phyloP scores from a whole-genome alignment of 2,797 vertebrate species.

The Pelodytes ibericus region DNA sequence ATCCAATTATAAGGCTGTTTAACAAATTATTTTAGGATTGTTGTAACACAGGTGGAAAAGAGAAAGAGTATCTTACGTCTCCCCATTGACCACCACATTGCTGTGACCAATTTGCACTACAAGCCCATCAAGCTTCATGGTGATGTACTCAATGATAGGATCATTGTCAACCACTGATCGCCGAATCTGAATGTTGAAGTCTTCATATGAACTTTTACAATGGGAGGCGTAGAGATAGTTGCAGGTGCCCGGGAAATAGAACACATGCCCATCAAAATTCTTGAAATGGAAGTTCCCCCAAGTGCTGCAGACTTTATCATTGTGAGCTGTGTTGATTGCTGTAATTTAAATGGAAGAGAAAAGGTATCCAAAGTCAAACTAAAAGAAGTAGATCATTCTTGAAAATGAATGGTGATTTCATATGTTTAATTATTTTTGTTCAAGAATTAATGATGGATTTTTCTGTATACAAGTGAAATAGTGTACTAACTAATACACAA shows the following conservation, averaged over 20 bases:
- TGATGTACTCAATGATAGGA: conserved; percentile 67
- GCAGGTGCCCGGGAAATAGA: conserved; percentile 78
- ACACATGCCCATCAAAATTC: conserved; percentile 82
- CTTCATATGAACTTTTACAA: conserved; percentile 68
- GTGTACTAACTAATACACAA: too few relatives aligned
- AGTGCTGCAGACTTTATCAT: conserved; percentile 78
- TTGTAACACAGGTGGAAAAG: too few relatives aligned
- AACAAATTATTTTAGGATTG: too few relatives aligned
- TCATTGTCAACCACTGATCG: conserved; percentile 59
- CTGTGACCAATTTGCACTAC: conserved; percentile 72
- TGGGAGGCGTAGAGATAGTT: conserved; percentile 75
- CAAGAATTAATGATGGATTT: too few relatives aligned
- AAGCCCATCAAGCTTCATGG: conserved; percentile 78
- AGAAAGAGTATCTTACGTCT: conserved; percentile 68
- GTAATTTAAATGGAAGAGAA: conserved; percentile 54
- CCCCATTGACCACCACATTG: conserved; percentile 67
- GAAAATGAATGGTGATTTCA: background rate
- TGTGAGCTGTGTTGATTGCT: conserved; percentile 75
- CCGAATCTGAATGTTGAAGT: conserved; percentile 84
- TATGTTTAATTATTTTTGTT: background rate
- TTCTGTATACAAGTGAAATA: too few relatives aligned
- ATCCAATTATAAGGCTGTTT: too few relatives aligned
- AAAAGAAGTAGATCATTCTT: too few relatives aligned
- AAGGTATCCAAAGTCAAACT: too few relatives aligned
- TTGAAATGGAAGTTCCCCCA: conserved; percentile 87